These are phyloP conservation scores for Xestia sexstrigata DNA, from an alignment of 2,888 invertebrate genomes.

Conservation along the genomic window DNA sequence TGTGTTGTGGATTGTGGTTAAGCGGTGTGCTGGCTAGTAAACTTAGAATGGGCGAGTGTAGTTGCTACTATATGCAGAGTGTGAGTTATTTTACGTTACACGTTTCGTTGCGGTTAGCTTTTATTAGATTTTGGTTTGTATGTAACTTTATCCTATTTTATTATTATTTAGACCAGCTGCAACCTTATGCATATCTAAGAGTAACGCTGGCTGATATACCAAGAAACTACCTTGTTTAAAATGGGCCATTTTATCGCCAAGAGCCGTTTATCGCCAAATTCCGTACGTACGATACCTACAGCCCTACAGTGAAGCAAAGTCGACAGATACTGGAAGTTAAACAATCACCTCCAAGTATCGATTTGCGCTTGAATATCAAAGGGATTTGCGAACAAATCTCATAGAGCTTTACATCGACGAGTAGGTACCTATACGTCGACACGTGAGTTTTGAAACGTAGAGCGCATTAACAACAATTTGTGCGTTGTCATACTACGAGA, in stretches of 20 bases:
- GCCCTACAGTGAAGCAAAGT: neutral
- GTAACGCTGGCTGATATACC: neutral
- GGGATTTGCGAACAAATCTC: slow-evolving; percentile 8
- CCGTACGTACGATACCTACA: neutral
- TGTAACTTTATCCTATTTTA: neutral
- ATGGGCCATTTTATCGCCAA: neutral
- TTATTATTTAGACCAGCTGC: too few species aligned
- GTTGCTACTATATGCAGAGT: slow-evolving; percentile 16
- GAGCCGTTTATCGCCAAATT: neutral
- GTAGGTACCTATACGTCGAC: neutral
- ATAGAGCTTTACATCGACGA: neutral
- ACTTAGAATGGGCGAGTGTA: slow-evolving; percentile 29
- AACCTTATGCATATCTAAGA: neutral
- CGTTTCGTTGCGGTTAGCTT: slow-evolving; percentile 8
- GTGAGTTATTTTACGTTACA: slow-evolving; percentile 2
- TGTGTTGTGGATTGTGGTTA: slow-evolving; percentile 60
- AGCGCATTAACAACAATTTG: slow-evolving; percentile 57
- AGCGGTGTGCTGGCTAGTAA: slow-evolving; percentile 21
- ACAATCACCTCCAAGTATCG: neutral
- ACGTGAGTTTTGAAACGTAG: slow-evolving; percentile 37
- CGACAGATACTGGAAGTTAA: neutral
- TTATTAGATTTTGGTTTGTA: neutral
- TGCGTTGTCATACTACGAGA: slow-evolving; percentile 72
- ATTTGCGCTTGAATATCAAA: slow-evolving; percentile 3
- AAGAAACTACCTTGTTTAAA: neutral